These are phyloP conservation scores for Neodiprion lecontei DNA, from an alignment of 1,140 invertebrate genomes.

Conservation along the genomic window DNA sequence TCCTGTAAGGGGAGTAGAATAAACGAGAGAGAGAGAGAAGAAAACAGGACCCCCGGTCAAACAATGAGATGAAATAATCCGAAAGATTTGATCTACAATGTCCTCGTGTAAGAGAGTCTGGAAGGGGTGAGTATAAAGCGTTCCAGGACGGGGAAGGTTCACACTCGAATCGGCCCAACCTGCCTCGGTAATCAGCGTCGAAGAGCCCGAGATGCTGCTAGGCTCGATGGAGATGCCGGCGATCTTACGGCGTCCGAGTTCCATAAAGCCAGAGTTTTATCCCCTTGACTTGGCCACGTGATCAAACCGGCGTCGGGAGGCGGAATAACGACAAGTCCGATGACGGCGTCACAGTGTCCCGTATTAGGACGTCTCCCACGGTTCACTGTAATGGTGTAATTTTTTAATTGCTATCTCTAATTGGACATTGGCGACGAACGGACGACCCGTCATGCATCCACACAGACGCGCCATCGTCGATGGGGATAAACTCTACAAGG, in stretches of 20 bases:
- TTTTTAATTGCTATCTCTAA: constrained; percentile 59
- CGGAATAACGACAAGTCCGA: neutral
- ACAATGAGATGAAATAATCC: constrained; percentile 1
- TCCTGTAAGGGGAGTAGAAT: neutral
- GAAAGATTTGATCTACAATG: constrained; percentile 8
- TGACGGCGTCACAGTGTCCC: neutral
- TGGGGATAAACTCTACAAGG: constrained; percentile 29
- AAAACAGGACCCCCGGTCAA: neutral
- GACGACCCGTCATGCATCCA: neutral
- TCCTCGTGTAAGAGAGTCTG: neutral
- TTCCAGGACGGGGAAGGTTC: constrained; percentile 4
- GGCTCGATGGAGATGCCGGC: constrained; percentile 51
- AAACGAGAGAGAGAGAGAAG: too few relatives aligned
- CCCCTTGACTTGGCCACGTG: neutral
- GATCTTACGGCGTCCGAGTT: constrained; percentile 46
- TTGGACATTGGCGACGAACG: constrained; percentile 36
- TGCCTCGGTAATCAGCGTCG: neutral
- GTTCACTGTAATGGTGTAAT: constrained; percentile 42
- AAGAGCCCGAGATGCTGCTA: neutral
- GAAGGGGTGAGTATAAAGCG: neutral
- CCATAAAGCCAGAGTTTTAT: constrained; percentile 56
- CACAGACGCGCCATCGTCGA: constrained; percentile 34
- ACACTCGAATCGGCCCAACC: neutral
- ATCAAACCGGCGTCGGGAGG: too few relatives aligned
- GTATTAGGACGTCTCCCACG: constrained; percentile 6